Base-by-base conservation (phyloP, 2,113 vertebrate genomes). In the Myotis brandtii region DNA sequence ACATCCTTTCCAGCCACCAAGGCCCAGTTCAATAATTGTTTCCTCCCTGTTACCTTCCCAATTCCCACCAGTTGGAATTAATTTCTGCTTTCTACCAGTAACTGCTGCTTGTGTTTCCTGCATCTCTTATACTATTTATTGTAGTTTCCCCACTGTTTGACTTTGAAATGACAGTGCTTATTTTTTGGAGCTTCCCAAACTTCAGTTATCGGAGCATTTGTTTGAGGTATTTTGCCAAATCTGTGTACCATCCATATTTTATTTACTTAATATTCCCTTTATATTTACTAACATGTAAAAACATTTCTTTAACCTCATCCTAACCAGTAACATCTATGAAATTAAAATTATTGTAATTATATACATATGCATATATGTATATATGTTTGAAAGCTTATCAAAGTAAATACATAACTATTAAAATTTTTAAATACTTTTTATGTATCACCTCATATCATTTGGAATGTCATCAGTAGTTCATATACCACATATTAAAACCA, bases 211-310 rank as follows among this genome's bases (percentile, higher is more conserved):
- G 81, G 9, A 76, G 3, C 10, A 62, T 43, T 77, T 91, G 16
- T 75, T 79, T 79, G 23, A 67, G 30, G 72, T 18, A 88, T 23
- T 95, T 92, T 92, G 16, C 18, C 37, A 79, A 95, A 81, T 73
- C 1, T 56, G 0, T 46, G 9, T 54, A 11, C 20, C 82, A 37
- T 23, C 2, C 7, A 37, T 92, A 46, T 77, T 64, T 72, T 56
- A 40, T 46, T 67, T 30, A 34, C 2, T 90, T 95, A 82, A 34
- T 69, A 14, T 67, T 80, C 14, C 76, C n/a, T 89, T 76, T 64
- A 66, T 67, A 59, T 50, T 52, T 56, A 43, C 9, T 46, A 54
- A 52, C 1, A 56, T 69, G 59, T 46, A 89, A 93, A 92, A 75
- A 84, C 14, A 80, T 79, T 91, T 93, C 6, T 79, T 67, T 90